A percentile compares a stretch with the other conserved stretches of the same genome.
phyloP scores from a whole-genome alignment of 2,113 vertebrate species.

The Cyphomyrus discorhynchus region DNA sequence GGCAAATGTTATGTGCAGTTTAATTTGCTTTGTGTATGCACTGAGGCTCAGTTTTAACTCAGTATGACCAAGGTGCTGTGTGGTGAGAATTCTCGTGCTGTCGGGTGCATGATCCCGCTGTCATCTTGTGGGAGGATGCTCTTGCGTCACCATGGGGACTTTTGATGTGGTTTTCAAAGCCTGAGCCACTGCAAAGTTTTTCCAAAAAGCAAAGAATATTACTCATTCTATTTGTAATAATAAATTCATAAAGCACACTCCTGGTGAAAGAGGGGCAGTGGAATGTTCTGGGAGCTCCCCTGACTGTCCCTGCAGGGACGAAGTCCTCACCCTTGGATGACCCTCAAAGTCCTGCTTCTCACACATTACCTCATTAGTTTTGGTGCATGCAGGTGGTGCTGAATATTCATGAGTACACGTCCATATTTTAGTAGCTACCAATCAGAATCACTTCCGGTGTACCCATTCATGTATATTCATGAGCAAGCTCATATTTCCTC shows the following conservation, averaged over 20 bases:
- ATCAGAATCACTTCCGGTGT: neutral
- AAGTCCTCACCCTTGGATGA: neutral
- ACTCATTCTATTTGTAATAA: neutral
- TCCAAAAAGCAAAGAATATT: neutral
- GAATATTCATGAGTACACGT: neutral
- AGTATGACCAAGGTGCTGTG: neutral
- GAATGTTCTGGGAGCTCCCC: conserved; percentile 3
- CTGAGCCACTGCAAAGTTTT: neutral
- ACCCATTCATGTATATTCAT: neutral
- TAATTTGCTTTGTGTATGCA: neutral
- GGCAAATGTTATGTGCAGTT: neutral
- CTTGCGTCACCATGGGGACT: neutral
- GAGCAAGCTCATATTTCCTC: neutral
- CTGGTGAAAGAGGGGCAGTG: neutral
- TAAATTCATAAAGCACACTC: neutral
- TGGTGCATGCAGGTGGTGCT: neutral
- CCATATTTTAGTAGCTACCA: neutral
- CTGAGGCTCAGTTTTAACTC: neutral
- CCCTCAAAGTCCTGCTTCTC: neutral
- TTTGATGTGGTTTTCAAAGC: neutral
- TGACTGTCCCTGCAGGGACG: neutral
- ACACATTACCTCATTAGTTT: neutral
- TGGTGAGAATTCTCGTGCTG: neutral
- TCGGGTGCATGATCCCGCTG: neutral
- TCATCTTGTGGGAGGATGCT: neutral